Evolutionary conservation across 2,797 vertebrate genomes (phyloP).

Genomic region (Brachyalestes nurse): DNA sequence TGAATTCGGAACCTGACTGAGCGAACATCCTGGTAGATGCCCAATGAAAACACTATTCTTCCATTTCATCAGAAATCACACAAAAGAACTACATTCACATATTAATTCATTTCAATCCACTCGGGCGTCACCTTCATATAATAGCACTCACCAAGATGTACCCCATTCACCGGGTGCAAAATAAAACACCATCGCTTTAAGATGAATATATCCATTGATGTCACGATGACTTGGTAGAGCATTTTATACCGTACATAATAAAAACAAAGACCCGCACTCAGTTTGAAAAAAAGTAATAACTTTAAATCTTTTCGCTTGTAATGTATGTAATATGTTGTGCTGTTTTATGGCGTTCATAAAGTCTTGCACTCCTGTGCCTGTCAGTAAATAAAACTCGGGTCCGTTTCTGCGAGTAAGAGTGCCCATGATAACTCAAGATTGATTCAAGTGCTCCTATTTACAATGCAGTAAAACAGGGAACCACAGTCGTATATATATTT

Average conservation of each 20-base stretch:
- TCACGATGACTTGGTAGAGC: slow-evolving; percentile 17
- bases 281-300: slow-evolving; percentile 30
- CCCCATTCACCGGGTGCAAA: not conserved
- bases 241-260: slow-evolving; percentile 7
- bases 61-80: not conserved
- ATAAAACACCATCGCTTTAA: not conserved
- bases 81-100: not conserved
- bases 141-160: not conserved
- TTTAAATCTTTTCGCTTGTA: slow-evolving; percentile 30
- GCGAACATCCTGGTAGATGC: not conserved
- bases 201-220: not conserved
- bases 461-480: slow-evolving; percentile 61
- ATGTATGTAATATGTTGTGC: slow-evolving; percentile 23
- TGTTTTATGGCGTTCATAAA: slow-evolving; percentile 51
- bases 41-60: not conserved
- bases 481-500: slow-evolving; percentile 52
- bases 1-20: not conserved
- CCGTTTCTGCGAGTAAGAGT: slow-evolving; percentile 22
- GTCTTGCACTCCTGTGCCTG: slow-evolving; percentile 19
- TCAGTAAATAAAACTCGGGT: slow-evolving; percentile 42
- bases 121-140: not conserved
- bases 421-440: slow-evolving; percentile 12
- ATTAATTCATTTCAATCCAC: slow-evolving; percentile 9
- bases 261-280: slow-evolving; percentile 11
- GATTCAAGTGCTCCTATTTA: slow-evolving; percentile 52